Evolutionary conservation across 2,797 vertebrate genomes (phyloP).

Genomic region (Mionectes olivaceus): DNA sequence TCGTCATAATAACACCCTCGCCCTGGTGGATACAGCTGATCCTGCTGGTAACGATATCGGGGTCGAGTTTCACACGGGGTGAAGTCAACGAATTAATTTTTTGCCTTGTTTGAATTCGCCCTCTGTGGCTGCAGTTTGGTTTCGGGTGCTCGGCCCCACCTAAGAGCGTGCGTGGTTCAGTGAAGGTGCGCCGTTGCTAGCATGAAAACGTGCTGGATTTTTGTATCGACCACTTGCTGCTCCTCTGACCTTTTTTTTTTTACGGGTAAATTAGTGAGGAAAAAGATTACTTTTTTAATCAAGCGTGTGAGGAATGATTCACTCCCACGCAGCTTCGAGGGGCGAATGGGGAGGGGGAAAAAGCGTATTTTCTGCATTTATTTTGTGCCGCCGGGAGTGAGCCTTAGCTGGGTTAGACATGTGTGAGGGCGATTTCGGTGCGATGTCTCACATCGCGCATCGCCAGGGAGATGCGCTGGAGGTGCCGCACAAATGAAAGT

Average conservation of each 20-base stretch:
- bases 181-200: background rate
- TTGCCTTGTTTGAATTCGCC: background rate
- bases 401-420: fast-evolving
- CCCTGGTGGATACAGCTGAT: background rate
- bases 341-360: fast-evolving
- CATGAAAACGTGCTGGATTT: background rate
- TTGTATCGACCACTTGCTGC: fast-evolving
- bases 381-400: background rate
- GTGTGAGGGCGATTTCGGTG: fast-evolving
- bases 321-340: fast-evolving
- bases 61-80: background rate
- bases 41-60: background rate
- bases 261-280: fast-evolving
- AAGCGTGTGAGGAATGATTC: fast-evolving
- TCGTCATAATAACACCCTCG: background rate
- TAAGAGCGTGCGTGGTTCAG: background rate
- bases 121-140: background rate
- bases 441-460: too few relatives aligned
- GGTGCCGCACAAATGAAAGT: background rate
- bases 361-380: fast-evolving
- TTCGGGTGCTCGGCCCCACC: background rate
- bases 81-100: slow-evolving; percentile 6
- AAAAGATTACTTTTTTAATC: background rate
- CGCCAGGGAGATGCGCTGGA: background rate
- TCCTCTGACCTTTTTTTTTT: background rate